phyloP scores from a whole-genome alignment of 2,113 vertebrate genomes.

The Oryzias melastigma region DNA sequence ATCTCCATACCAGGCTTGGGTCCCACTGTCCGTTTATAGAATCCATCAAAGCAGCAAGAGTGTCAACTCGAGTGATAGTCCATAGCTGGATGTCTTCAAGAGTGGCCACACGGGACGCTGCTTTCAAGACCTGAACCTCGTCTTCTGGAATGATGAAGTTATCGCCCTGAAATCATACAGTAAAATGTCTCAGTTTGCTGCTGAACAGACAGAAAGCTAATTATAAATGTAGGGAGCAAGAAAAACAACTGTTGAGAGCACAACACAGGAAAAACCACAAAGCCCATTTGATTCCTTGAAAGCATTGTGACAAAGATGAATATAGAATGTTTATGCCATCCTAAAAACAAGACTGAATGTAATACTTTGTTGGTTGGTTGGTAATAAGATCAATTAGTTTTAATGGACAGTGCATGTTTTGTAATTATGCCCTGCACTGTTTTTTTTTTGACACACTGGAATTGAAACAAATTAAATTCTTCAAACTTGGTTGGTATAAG shows the following conservation, averaged over 20 bases:
- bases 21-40: conserved; percentile 57
- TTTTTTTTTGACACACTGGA: too few species aligned
- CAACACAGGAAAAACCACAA: too few species aligned
- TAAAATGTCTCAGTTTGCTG: not conserved
- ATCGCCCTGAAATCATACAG: conserved; percentile 54
- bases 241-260: not conserved
- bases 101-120: conserved; percentile 60
- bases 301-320: too few species aligned
- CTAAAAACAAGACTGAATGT: too few species aligned
- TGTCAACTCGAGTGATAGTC: conserved; percentile 70
- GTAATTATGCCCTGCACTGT: too few species aligned
- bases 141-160: conserved; percentile 50
- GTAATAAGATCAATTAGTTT: too few species aligned
- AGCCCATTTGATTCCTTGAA: too few species aligned
- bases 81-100: conserved; percentile 57
- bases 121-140: conserved; percentile 62
- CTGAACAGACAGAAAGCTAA: not conserved
- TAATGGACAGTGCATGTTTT: too few species aligned
- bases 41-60: conserved; percentile 67
- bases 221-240: not conserved
- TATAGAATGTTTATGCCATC: too few species aligned
- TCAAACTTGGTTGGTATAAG: too few species aligned
- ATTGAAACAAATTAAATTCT: too few species aligned
- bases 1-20: conserved; percentile 51
- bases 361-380: too few species aligned